Evolutionary conservation across 2,113 vertebrate genomes (phyloP).

Genomic region (Podarcis raffonei): DNA sequence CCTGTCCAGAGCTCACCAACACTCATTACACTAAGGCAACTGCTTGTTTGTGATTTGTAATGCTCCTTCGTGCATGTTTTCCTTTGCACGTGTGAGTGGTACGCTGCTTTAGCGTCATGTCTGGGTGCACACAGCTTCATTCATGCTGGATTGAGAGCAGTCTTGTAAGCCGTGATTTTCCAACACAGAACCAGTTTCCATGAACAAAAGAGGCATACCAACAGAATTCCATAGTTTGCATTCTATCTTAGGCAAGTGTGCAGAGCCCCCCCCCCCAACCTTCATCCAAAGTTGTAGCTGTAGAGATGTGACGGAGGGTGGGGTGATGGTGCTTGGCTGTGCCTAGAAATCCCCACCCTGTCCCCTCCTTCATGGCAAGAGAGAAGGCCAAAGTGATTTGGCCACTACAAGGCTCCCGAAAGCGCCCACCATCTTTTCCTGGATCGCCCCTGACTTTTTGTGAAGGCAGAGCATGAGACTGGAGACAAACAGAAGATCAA

Average conservation of each 20-base stretch:
- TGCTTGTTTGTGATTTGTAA: rapidly evolving
- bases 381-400: background rate
- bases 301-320: background rate
- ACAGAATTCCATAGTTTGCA: background rate
- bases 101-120: background rate
- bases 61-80: background rate
- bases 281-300: background rate
- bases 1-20: background rate
- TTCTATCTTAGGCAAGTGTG: background rate
- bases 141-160: background rate
- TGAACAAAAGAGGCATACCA: background rate
- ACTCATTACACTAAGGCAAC: background rate
- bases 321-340: too few relatives aligned
- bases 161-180: background rate
- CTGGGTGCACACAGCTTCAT: background rate
- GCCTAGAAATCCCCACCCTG: too few relatives aligned
- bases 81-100: background rate
- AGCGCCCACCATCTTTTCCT: background rate
- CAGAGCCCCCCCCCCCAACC: too few relatives aligned
- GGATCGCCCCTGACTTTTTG: background rate
- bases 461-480: background rate
- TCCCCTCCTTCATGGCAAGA: background rate
- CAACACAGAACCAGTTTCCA: background rate
- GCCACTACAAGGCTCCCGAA: background rate
- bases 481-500: too few relatives aligned